A percentile compares a stretch with the other conserved stretches of the same genome.
Conservation (phyloP, 1,140 invertebrate species). For the Aphaenogaster ashmeadi region DNA sequence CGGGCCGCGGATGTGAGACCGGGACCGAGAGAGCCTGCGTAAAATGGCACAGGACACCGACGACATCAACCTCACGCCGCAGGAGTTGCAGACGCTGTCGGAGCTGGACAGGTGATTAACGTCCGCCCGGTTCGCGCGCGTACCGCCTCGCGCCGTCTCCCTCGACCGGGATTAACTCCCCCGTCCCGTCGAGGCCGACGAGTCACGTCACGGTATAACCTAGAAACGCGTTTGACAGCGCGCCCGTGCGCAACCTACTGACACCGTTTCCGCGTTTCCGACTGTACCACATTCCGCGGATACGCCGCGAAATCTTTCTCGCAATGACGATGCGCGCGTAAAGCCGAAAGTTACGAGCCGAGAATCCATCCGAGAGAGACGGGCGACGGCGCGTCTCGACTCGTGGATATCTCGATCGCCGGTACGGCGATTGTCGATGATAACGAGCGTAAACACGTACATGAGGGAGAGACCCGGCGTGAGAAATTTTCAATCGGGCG, state of each 20-base stretch:
- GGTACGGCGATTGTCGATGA: not conserved
- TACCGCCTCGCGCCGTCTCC: too few species aligned
- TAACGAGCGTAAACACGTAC: not conserved
- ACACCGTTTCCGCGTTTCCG: conserved; percentile 75
- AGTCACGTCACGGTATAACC: conserved; percentile 66
- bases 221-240: conserved; percentile 76
- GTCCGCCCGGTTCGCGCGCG: not conserved
- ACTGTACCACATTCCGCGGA: conserved; percentile 10
- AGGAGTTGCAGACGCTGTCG: conserved; percentile 94
- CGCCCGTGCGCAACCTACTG: conserved; percentile 77
- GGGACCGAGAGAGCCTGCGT: not conserved
- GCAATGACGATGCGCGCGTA: not conserved
- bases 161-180: not conserved
- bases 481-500: not conserved
- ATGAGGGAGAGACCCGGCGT: too few species aligned
- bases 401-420: not conserved
- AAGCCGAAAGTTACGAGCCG: not conserved
- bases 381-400: not conserved
- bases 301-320: not conserved
- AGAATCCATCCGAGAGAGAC: too few species aligned
- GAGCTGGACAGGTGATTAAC: conserved; percentile 93
- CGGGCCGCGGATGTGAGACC: conserved; percentile 32
- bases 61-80: conserved; percentile 89
- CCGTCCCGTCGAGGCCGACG: not conserved
- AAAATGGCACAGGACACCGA: conserved; percentile 87